Conservation (phyloP, 2,888 invertebrate genomes). For the Hydrotaea diabolus region DNA sequence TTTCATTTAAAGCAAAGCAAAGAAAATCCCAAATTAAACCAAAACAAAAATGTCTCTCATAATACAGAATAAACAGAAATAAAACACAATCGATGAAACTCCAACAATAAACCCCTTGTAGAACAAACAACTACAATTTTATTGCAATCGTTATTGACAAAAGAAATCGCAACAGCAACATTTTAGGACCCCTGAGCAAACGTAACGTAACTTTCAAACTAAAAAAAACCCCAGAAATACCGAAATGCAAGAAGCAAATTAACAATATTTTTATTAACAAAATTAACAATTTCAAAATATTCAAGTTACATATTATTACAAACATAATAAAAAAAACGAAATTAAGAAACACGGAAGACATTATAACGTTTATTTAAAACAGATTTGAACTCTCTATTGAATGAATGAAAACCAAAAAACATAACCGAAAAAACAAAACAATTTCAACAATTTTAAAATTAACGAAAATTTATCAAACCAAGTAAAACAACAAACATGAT, state of each 20-base stretch:
- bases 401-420: background rate
- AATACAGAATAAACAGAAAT: background rate
- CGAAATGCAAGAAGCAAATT: conserved; percentile 27
- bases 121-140: conserved; percentile 22
- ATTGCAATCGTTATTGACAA: background rate
- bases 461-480: background rate
- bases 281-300: background rate
- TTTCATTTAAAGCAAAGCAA: background rate
- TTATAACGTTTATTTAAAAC: no score
- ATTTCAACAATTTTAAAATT: conserved; percentile 36
- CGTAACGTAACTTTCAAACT: conserved; percentile 51
- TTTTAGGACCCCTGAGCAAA: conserved; percentile 42
- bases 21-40: background rate
- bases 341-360: background rate
- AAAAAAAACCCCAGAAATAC: no score
- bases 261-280: conserved; percentile 44
- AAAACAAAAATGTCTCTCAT: background rate
- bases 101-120: conserved; percentile 45
- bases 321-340: background rate
- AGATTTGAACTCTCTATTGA: background rate
- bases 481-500: background rate
- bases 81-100: conserved; percentile 51
- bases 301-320: conserved; percentile 12
- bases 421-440: background rate
- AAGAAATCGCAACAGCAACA: conserved; percentile 9